A percentile compares a stretch with the other conserved stretches of the same genome.
Conservation (phyloP, 2,113 vertebrate genomes). For the Nannospalax galili region DNA sequence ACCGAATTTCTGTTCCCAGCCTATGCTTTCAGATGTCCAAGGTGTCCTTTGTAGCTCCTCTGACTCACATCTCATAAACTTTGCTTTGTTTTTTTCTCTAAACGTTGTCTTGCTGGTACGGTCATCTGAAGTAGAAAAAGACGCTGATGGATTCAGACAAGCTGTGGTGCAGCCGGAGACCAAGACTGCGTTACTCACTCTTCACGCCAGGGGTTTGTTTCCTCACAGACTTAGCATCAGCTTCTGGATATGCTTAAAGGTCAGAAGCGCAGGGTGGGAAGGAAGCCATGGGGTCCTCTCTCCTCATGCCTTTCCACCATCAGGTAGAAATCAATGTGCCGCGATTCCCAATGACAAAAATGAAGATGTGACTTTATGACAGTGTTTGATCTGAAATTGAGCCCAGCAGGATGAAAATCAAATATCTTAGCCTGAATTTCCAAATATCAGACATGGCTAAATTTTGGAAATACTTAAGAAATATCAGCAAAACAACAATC, state of each 20-base stretch:
- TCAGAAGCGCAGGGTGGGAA: neutral
- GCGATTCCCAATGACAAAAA: neutral
- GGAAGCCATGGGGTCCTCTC: neutral
- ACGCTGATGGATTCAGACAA: neutral
- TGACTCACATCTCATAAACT: neutral
- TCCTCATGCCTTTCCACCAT: neutral
- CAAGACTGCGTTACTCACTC: neutral
- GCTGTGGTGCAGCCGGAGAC: neutral
- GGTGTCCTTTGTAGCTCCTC: neutral
- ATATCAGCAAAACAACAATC: neutral
- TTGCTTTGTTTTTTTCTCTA: neutral
- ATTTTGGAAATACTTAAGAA: conserved; percentile 13
- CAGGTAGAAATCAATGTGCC: conserved; percentile 3
- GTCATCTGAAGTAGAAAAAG: neutral
- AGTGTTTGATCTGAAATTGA: conserved; percentile 52
- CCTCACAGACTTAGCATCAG: neutral
- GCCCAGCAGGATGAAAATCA: neutral
- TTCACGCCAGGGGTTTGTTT: neutral
- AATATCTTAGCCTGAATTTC: conserved; percentile 35
- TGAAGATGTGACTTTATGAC: neutral
- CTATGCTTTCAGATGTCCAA: neutral
- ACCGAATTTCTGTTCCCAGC: neutral
- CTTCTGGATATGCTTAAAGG: neutral
- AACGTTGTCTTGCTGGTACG: neutral
- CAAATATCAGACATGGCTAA: neutral